These are phyloP conservation scores for Endotricha flammealis DNA, from an alignment of 2,888 invertebrate species.

Conservation along the genomic window DNA sequence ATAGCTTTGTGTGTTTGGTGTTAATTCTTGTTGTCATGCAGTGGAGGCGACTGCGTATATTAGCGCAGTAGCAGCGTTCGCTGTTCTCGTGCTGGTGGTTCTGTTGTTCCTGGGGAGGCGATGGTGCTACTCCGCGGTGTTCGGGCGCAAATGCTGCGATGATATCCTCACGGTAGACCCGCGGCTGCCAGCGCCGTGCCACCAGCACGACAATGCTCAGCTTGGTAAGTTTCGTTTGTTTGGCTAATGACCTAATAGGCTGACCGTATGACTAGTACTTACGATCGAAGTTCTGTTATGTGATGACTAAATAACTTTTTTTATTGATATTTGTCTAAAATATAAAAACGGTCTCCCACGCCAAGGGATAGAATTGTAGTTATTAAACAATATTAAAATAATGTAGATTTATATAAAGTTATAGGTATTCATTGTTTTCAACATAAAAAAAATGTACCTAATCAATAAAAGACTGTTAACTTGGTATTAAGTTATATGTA, in stretches of 20 bases:
- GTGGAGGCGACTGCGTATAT: constrained; percentile 93
- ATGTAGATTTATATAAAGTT: too few species aligned
- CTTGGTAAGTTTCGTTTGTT: constrained; percentile 70
- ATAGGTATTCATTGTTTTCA: too few species aligned
- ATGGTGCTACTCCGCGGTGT: constrained; percentile 66
- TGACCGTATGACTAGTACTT: too few species aligned
- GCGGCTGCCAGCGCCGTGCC: constrained; percentile 48
- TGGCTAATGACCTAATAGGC: too few species aligned
- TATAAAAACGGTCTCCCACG: too few species aligned
- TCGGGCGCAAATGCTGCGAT: constrained; percentile 60
- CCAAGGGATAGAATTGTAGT: too few species aligned
- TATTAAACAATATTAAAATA: too few species aligned
- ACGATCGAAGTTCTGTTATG: too few species aligned
- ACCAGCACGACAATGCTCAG: constrained; percentile 61
- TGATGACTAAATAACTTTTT: too few species aligned
- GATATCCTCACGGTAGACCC: constrained; percentile 68
- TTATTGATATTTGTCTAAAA: too few species aligned
- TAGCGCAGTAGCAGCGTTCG: constrained; percentile 91
- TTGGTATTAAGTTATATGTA: not conserved
- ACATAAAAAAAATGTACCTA: too few species aligned
- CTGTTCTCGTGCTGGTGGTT: constrained; percentile 88
- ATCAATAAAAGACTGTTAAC: too few species aligned
- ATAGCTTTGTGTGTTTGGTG: constrained; percentile 8
- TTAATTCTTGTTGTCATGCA: constrained; percentile 52
- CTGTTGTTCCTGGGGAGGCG: constrained; percentile 92